A percentile compares a stretch with the other conserved stretches of the same genome.
Conservation (phyloP, 2,113 vertebrate genomes). For the Nerophis lumbriciformis region DNA sequence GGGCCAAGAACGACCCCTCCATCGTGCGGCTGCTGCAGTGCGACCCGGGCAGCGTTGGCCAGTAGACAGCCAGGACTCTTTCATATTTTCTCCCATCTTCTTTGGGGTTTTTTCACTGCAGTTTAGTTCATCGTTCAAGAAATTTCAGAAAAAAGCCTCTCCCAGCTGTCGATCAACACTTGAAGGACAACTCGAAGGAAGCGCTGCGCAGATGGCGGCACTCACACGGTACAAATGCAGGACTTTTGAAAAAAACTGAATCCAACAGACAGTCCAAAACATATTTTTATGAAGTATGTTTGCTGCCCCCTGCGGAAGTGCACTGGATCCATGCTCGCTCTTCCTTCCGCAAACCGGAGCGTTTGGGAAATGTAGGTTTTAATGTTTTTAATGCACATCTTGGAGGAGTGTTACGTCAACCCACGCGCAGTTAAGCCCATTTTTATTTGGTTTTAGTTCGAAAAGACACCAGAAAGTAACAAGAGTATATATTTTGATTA, state of each 20-base stretch:
- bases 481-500: no score
- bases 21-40: constrained; percentile 98
- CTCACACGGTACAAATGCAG: constrained; percentile 27
- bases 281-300: constrained; percentile 19
- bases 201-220: background rate
- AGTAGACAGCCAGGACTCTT: constrained; percentile 53
- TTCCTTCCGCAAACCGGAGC: background rate
- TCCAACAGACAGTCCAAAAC: constrained; percentile 8
- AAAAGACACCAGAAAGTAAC: no score
- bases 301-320: background rate
- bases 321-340: constrained; percentile 38
- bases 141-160: constrained; percentile 12
- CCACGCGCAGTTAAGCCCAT: no score
- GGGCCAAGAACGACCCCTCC: constrained; percentile 93
- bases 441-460: no score
- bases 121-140: constrained; percentile 34
- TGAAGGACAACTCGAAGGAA: constrained; percentile 18
- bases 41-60: constrained; percentile 88
- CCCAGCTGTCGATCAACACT: constrained; percentile 25
- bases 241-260: constrained; percentile 21
- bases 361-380: constrained; percentile 6
- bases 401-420: constrained; percentile 39
- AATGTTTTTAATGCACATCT: constrained; percentile 21
- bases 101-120: background rate
- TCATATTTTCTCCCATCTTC: background rate